Conservation (phyloP, 2,113 vertebrate genomes). For the Arothron firmamentum region DNA sequence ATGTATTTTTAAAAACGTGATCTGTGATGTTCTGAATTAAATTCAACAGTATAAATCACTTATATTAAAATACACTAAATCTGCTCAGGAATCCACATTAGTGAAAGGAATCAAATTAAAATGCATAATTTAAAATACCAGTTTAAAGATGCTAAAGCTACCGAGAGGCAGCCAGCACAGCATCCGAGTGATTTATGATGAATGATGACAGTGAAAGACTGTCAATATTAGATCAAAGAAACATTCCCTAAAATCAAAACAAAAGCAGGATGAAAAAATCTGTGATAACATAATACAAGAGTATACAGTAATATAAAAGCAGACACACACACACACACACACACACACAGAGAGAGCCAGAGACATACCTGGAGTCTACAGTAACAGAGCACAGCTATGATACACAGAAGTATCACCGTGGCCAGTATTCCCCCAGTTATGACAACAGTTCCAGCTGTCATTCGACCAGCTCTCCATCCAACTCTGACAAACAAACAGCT, state of each 20-base stretch:
- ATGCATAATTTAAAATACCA: not conserved
- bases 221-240: no score
- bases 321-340: not conserved
- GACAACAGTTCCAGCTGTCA: constrained; percentile 99
- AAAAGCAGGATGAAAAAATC: no score
- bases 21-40: no score
- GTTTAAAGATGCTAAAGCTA: not conserved
- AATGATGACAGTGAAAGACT: no score
- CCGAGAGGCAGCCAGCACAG: not conserved
- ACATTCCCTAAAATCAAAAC: no score
- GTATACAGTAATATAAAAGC: not conserved
- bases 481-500: constrained; percentile 71
- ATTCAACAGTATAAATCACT: no score
- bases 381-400: constrained; percentile 98
- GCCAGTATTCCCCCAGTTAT: constrained; percentile 99
- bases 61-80: no score
- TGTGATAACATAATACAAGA: no score
- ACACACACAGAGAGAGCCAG: not conserved
- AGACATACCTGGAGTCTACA: constrained; percentile 92
- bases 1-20: no score
- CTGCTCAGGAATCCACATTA: not conserved
- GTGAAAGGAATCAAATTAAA: not conserved
- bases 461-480: constrained; percentile 98
- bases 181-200: no score
- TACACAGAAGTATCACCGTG: constrained; percentile 96